Conservation (phyloP, 2,797 vertebrate genomes). For the Microctenopoma steveboyesi region DNA sequence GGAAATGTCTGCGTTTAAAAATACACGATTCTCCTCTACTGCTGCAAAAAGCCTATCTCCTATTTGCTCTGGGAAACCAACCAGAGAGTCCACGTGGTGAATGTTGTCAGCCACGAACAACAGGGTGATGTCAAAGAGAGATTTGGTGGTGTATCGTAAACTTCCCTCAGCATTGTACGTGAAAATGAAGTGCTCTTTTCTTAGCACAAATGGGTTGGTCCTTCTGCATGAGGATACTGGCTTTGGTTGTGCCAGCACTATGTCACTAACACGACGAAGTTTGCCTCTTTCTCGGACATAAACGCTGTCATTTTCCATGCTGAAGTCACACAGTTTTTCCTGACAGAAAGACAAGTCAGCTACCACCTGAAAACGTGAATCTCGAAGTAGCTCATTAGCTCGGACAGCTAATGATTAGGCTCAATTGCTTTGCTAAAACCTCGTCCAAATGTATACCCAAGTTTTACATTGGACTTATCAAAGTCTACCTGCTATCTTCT, state of each 20-base stretch:
- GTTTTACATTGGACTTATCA: accelerated
- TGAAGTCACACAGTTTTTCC: slow-evolving; percentile 15
- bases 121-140: slow-evolving; percentile 91
- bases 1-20: slow-evolving; percentile 86
- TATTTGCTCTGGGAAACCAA: slow-evolving; percentile 96
- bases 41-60: slow-evolving; percentile 92
- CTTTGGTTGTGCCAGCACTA: slow-evolving; percentile 70
- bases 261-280: slow-evolving; percentile 82
- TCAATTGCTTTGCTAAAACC: not conserved
- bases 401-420: slow-evolving; percentile 13
- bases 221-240: slow-evolving; percentile 68
- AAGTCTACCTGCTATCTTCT: not conserved
- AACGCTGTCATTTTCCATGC: slow-evolving; percentile 74
- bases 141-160: slow-evolving; percentile 90
- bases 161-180: slow-evolving; percentile 93
- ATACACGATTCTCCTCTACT: slow-evolving; percentile 91
- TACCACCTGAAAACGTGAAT: not conserved
- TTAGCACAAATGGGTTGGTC: slow-evolving; percentile 78
- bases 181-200: slow-evolving; percentile 92
- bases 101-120: slow-evolving; percentile 93
- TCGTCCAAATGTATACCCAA: accelerated
- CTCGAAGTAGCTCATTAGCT: not conserved
- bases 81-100: slow-evolving; percentile 92
- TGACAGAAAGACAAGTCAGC: not conserved
- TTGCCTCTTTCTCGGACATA: slow-evolving; percentile 91